Evolutionary conservation across 2,113 vertebrate genomes (phyloP).

Genomic region (Tapirus terrestris): DNA sequence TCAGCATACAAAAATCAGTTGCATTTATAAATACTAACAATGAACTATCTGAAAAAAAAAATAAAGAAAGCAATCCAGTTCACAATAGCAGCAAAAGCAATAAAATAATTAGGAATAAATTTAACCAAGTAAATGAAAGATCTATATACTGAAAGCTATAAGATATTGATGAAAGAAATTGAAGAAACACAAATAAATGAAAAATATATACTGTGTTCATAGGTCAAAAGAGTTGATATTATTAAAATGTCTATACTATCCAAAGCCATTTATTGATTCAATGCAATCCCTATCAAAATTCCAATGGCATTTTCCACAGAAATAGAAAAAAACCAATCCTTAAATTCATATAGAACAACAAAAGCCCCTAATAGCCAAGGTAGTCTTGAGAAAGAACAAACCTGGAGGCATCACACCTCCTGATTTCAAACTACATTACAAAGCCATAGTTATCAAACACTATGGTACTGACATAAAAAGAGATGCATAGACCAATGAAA

Average conservation of each 20-base stretch:
- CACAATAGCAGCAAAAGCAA: background rate
- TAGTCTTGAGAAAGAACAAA: background rate
- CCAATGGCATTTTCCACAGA: background rate
- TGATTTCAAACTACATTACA: background rate
- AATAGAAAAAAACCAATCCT: background rate
- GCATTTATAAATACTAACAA: background rate
- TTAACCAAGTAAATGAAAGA: background rate
- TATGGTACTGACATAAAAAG: background rate
- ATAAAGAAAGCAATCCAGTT: background rate
- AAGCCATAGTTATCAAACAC: background rate
- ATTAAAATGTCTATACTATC: background rate
- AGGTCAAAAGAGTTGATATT: background rate
- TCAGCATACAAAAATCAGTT: background rate
- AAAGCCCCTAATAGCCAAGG: background rate
- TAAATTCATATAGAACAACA: background rate
- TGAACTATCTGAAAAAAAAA: background rate
- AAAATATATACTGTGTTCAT: background rate
- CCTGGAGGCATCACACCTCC: background rate
- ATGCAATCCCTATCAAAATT: background rate
- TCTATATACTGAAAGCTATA: background rate
- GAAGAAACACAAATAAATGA: background rate
- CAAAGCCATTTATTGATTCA: background rate
- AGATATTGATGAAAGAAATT: background rate
- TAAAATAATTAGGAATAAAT: background rate
- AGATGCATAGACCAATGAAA: background rate